phyloP scores from a whole-genome alignment of 2,888 invertebrate genomes.

The Octonoba sinensis region DNA sequence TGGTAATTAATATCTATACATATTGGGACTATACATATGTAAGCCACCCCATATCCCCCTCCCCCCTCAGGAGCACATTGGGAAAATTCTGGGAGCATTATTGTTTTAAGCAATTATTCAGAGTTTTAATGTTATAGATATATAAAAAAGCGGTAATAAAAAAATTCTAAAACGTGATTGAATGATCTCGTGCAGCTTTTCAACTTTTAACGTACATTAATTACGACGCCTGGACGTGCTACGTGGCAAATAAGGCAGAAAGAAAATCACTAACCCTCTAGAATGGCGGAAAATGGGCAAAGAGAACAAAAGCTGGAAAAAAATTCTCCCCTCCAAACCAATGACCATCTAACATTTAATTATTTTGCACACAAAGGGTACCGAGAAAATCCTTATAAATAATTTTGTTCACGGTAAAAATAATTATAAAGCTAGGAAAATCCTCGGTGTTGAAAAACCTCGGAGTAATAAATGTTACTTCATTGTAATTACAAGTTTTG shows the following conservation, averaged over 20 bases:
- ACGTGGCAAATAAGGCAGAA: slow-evolving; percentile 19
- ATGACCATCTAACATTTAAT: slow-evolving; percentile 58
- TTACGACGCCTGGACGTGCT: slow-evolving; percentile 29
- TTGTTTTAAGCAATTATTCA: too few relatives aligned
- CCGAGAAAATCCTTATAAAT: slow-evolving; percentile 23
- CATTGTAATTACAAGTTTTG: slow-evolving; percentile 28
- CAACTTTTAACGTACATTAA: slow-evolving; percentile 11
- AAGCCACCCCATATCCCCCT: too few relatives aligned
- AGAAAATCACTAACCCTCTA: slow-evolving; percentile 50
- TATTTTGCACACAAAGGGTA: slow-evolving; percentile 35
- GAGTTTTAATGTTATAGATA: too few relatives aligned
- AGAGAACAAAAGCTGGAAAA: slow-evolving; percentile 18
- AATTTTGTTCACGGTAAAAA: slow-evolving; percentile 20
- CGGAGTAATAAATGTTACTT: slow-evolving; percentile 24
- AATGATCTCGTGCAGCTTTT: too few relatives aligned
- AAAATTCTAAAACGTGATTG: too few relatives aligned
- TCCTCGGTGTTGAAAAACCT: slow-evolving; percentile 14
- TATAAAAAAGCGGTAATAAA: too few relatives aligned
- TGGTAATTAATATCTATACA: too few relatives aligned
- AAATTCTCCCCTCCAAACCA: slow-evolving; percentile 4
- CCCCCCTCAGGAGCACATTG: too few relatives aligned
- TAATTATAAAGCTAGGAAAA: slow-evolving; percentile 1
- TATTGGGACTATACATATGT: too few relatives aligned
- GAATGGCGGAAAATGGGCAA: slow-evolving; percentile 16
- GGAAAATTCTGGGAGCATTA: too few relatives aligned